phyloP scores from a whole-genome alignment of 1,140 invertebrate genomes.

The Drosophila malerkotliana region DNA sequence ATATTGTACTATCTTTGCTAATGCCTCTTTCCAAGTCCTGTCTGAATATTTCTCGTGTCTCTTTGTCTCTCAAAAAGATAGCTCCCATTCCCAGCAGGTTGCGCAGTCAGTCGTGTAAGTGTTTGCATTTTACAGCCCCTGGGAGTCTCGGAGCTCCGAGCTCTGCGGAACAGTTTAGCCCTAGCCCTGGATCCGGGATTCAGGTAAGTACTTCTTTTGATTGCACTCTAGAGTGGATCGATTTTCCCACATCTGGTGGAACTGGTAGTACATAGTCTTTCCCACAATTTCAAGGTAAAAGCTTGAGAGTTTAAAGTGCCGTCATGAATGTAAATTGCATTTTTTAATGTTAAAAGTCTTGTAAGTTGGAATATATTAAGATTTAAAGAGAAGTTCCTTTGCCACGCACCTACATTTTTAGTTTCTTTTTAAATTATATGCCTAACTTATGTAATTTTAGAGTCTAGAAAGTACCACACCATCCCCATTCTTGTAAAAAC shows the following conservation, averaged over 20 bases:
- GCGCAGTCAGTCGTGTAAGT: slow-evolving; percentile 57
- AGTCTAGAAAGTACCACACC: neutral
- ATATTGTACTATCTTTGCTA: slow-evolving; percentile 47
- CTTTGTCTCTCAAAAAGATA: slow-evolving; percentile 34
- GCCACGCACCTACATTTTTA: too few species aligned
- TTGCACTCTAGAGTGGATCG: slow-evolving; percentile 32
- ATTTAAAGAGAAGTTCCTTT: too few species aligned
- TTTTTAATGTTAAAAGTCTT: neutral
- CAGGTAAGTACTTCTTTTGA: slow-evolving; percentile 41
- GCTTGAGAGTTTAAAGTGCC: too few species aligned
- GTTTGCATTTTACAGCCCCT: slow-evolving; percentile 60
- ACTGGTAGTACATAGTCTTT: neutral
- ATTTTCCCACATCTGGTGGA: neutral
- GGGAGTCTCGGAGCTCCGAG: slow-evolving; percentile 30
- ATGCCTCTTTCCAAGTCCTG: slow-evolving; percentile 55
- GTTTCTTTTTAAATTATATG: too few species aligned
- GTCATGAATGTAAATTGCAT: neutral
- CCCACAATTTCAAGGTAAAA: neutral
- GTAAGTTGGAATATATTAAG: too few species aligned
- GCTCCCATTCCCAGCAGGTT: slow-evolving; percentile 49
- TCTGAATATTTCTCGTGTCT: slow-evolving; percentile 54
- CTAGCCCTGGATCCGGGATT: slow-evolving; percentile 2
- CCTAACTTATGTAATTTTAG: too few species aligned
- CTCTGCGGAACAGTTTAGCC: slow-evolving; percentile 34
- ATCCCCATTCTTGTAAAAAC: neutral